Percentiles rank a stretch among this genome's conserved stretches.
These are phyloP conservation scores for Oscheius sp. DNA, from an alignment of 2,888 invertebrate genomes.

Conservation along the genomic window DNA sequence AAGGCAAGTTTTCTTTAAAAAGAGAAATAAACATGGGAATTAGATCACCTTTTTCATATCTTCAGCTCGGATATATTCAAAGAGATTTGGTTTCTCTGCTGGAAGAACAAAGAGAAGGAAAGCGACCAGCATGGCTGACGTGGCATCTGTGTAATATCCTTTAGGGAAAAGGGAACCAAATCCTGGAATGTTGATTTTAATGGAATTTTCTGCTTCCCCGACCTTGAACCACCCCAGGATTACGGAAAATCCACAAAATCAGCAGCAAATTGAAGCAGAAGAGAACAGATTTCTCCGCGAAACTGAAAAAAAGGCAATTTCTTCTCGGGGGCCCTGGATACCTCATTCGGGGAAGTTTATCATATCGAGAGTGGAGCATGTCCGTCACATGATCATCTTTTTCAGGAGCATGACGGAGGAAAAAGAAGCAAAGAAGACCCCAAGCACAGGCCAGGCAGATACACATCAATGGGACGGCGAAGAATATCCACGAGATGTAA, in stretches of 20 bases:
- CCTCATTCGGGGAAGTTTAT: slow-evolving; percentile 67
- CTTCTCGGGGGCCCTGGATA: neutral
- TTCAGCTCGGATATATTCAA: slow-evolving; percentile 51
- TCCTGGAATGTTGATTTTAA: slow-evolving; percentile 21
- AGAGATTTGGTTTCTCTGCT: slow-evolving; percentile 78
- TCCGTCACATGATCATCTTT: slow-evolving; percentile 60
- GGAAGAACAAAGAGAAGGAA: slow-evolving; percentile 87
- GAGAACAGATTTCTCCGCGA: slow-evolving; percentile 63
- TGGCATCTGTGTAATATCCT: slow-evolving; percentile 74
- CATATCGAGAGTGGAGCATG: slow-evolving; percentile 60
- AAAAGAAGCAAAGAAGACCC: slow-evolving; percentile 53
- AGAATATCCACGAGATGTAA: slow-evolving; percentile 68
- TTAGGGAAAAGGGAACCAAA: slow-evolving; percentile 52
- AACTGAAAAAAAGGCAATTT: too few species aligned
- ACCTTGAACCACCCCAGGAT: slow-evolving; percentile 87
- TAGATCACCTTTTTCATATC: slow-evolving; percentile 48
- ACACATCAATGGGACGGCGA: slow-evolving; percentile 65
- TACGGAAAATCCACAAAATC: slow-evolving; percentile 87
- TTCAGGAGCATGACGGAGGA: slow-evolving; percentile 57
- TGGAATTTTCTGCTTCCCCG: neutral
- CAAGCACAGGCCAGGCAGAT: slow-evolving; percentile 60
- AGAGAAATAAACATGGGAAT: neutral
- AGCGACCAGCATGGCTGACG: slow-evolving; percentile 83
- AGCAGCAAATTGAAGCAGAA: slow-evolving; percentile 83
- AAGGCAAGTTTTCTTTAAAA: slow-evolving; percentile 76